phyloP scores from a whole-genome alignment of 37 sponge, comb jelly and placozoan species.

The Lycopodina hypogea region DNA sequence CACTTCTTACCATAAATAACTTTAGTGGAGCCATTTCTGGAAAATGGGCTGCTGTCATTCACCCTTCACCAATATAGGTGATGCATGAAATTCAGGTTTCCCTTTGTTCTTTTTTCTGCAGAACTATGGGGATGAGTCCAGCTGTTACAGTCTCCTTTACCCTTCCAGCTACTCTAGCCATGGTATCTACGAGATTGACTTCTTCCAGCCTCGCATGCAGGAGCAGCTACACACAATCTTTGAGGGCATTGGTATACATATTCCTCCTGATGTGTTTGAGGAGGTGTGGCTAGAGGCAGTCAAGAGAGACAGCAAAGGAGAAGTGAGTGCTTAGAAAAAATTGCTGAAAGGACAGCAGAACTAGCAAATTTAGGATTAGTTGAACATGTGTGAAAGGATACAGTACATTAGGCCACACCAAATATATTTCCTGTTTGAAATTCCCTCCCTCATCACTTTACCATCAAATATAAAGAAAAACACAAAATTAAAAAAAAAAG shows the following conservation, averaged over 20 bases:
- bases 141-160: conserved; percentile 89
- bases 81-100: too few relatives aligned
- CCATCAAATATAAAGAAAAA: too few relatives aligned
- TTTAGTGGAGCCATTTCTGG: too few relatives aligned
- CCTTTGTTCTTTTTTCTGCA: conserved; percentile 3
- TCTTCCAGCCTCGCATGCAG: conserved; percentile 74
- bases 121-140: conserved; percentile 98
- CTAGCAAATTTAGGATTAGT: too few relatives aligned
- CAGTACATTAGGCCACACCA: too few relatives aligned
- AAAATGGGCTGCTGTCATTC: too few relatives aligned
- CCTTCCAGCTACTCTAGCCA: conserved; percentile 86
- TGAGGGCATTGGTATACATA: conserved; percentile 71
- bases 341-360: background rate
- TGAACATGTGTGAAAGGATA: too few relatives aligned
- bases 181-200: conserved; percentile 87
- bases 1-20: too few relatives aligned
- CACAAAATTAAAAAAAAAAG: too few relatives aligned
- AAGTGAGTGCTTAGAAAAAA: conserved; percentile 40
- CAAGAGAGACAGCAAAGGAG: conserved; percentile 64
- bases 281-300: conserved; percentile 83
- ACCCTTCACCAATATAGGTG: too few relatives aligned
- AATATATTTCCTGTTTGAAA: too few relatives aligned
- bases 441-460: too few relatives aligned
- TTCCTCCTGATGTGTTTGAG: conserved; percentile 81
- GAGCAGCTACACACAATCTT: conserved; percentile 68